Evolutionary conservation across 1,140 invertebrate species (phyloP).

Genomic region (Aethina tumida): DNA sequence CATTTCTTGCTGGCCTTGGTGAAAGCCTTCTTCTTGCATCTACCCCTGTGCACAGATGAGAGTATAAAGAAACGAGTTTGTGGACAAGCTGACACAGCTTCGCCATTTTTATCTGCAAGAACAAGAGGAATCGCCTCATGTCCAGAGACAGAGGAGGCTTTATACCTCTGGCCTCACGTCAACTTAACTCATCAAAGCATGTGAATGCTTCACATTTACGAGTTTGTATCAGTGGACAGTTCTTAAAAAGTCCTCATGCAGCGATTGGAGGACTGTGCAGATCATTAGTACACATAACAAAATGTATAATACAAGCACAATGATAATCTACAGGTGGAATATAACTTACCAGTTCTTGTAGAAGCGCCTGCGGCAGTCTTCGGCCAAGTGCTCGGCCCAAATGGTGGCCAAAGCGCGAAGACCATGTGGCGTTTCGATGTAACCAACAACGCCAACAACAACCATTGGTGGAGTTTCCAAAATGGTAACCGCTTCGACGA

Average conservation of each 20-base stretch:
- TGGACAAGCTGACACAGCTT: conserved; percentile 4
- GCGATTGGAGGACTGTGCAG: conserved; percentile 52
- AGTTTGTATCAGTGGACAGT: conserved; percentile 21
- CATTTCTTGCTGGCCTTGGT: conserved; percentile 98
- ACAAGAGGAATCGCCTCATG: conserved; percentile 44
- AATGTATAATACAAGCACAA: neutral
- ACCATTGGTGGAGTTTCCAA: conserved; percentile 98
- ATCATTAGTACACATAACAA: conserved; percentile 8
- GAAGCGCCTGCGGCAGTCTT: conserved; percentile 95
- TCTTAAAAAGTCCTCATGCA: conserved; percentile 47
- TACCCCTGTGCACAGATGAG: conserved; percentile 66
- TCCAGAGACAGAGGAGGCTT: conserved; percentile 60
- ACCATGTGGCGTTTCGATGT: conserved; percentile 97
- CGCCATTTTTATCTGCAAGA: conserved; percentile 30
- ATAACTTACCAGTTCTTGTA: conserved; percentile 97
- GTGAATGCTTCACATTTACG: conserved; percentile 2
- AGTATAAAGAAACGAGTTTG: conserved; percentile 1
- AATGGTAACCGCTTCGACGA: conserved; percentile 97
- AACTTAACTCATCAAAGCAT: conserved; percentile 13
- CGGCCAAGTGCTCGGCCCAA: conserved; percentile 97
- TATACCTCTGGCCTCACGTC: conserved; percentile 27
- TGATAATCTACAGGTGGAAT: conserved; percentile 7
- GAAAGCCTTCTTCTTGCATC: conserved; percentile 99
- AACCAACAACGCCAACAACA: conserved; percentile 94
- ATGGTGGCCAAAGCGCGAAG: conserved; percentile 89